Conservation (phyloP, 1,140 invertebrate genomes). For the Trypoxylus dichotomus region DNA sequence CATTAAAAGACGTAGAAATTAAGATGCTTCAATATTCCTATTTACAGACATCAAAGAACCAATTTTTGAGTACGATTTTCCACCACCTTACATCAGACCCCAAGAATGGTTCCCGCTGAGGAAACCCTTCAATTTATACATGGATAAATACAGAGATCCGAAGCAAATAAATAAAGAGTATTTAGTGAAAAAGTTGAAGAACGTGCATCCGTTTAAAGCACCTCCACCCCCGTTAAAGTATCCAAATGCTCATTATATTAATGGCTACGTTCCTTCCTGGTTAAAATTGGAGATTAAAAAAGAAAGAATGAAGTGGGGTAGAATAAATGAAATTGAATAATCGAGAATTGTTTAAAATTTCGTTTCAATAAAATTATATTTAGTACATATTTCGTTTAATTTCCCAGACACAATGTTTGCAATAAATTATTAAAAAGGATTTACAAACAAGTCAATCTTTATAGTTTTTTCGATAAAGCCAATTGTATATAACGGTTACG, state of each 20-base stretch:
- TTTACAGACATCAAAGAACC: conserved; percentile 62
- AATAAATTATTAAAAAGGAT: too few species aligned
- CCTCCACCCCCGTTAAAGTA: conserved; percentile 67
- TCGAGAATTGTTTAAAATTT: not conserved
- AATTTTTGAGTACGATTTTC: conserved; percentile 89
- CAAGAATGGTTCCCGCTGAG: conserved; percentile 82
- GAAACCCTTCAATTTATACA: conserved; percentile 84
- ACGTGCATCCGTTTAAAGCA: conserved; percentile 78
- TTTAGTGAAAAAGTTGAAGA: conserved; percentile 77
- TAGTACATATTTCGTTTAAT: not conserved
- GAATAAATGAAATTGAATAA: conserved; percentile 67
- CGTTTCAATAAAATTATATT: not conserved
- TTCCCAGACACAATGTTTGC: too few species aligned
- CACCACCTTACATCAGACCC: conserved; percentile 67
- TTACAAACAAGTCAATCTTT: too few species aligned
- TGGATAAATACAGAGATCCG: conserved; percentile 88
- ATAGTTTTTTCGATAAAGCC: too few species aligned
- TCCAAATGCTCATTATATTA: conserved; percentile 72
- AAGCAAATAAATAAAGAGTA: conserved; percentile 87
- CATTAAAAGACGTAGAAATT: conserved; percentile 27
- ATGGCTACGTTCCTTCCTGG: conserved; percentile 72
- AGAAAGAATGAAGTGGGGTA: conserved; percentile 65
- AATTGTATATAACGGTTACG: too few species aligned
- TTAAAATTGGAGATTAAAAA: conserved; percentile 69
- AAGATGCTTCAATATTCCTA: not conserved